Base-by-base conservation (phyloP, 1,140 invertebrate species). In the Alviniconcha marisindica region DNA sequence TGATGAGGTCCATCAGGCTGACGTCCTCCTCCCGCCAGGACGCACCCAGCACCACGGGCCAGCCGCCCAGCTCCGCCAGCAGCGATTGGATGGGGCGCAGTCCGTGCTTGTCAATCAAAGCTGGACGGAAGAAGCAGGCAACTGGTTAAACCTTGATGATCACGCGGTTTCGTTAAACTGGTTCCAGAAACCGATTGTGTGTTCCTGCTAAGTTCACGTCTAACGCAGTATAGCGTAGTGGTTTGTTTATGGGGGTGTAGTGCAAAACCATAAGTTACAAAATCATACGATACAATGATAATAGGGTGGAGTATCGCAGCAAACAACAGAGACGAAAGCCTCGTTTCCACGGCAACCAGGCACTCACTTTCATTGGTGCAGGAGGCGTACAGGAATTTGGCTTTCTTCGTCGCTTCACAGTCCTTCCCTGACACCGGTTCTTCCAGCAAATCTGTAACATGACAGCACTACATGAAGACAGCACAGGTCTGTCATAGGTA, bases 1-100 rank as follows among this genome's bases (percentile, higher is more conserved):
- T 96, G 87, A 97, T 95, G 74, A 97, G 91, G 56, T 95, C 94
- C 5, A 97, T 93, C 94, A 96, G 96, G 91, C 97, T 95, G 89
- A 92, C 87, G 0, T 92, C 89, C 5, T 94, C 91, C 10, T 86
- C 86, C 1, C 93, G 2, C 95, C 96, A 97, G 15, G 94, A 86
- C 1, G 77, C 81, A 0, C 93, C 93, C 96, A 98, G 93, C 5
- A 98, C 88, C 2, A 98, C 95, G 0, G 97, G 97, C 97, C 97
- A 98, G 1, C 96, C 96, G 42, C 97, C 97, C 2, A 98, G 92
- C 66, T 95, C 92, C 1, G 96, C 92, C 36, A 98, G 92, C 42
- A 98, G 93, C 51, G 95, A 93, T 40, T 96, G 86, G 14, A 98
- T 92, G 1, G 97, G 97, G 82, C 94, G 93, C 84, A 96, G 95